Conservation (phyloP, 2,113 vertebrate genomes). For the Erpornis zantholeuca region DNA sequence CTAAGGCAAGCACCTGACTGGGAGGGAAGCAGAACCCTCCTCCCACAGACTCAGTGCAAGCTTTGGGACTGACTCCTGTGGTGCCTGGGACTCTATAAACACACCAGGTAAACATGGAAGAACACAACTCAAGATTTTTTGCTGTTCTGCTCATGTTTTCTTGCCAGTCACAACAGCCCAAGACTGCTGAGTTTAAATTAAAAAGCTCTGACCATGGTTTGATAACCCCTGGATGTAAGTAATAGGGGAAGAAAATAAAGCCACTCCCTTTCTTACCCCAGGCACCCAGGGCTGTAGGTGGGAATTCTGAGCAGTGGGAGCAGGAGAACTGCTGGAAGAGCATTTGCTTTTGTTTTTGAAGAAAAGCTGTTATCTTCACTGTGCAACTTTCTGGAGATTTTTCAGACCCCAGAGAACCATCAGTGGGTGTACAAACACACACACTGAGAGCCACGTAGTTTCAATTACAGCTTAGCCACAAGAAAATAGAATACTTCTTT, state of each 20-base stretch:
- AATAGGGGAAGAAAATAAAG: background rate
- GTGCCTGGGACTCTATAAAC: background rate
- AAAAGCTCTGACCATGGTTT: background rate
- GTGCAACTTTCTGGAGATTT: background rate
- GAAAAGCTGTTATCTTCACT: background rate
- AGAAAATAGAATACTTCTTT: background rate
- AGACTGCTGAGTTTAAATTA: background rate
- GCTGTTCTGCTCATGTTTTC: background rate
- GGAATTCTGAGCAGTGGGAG: background rate
- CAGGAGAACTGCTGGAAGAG: background rate
- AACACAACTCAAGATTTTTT: background rate
- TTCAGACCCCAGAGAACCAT: background rate
- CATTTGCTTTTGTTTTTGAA: background rate
- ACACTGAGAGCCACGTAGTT: background rate
- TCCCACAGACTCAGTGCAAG: background rate
- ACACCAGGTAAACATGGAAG: background rate
- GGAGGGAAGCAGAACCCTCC: background rate
- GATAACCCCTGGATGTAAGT: background rate
- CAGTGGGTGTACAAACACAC: background rate
- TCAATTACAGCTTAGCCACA: background rate
- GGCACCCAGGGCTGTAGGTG: background rate
- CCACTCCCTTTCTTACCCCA: background rate
- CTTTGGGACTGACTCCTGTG: background rate
- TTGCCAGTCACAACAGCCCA: background rate
- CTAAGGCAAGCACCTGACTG: background rate